Percentiles rank a stretch among this genome's conserved stretches.
Evolutionary conservation across 2,797 vertebrate genomes (phyloP).

Genomic region (Enteromius viviparus): DNA sequence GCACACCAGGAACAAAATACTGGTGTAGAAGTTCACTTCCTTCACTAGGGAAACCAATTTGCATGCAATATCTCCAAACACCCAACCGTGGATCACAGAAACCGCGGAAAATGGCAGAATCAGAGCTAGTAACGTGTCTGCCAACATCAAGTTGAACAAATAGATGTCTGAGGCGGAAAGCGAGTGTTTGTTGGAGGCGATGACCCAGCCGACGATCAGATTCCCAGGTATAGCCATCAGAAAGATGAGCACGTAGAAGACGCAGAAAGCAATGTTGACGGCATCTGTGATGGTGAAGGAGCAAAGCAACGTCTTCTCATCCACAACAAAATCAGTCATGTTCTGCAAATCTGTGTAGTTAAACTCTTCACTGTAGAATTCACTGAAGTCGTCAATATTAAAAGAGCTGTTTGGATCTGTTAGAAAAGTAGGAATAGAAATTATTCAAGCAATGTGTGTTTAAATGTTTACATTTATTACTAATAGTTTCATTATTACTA

Average conservation of each 20-base stretch:
- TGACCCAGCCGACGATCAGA: slow-evolving; percentile 74
- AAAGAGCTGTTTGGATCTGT: slow-evolving; percentile 48
- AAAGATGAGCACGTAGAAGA: slow-evolving; percentile 67
- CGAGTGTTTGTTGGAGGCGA: slow-evolving; percentile 59
- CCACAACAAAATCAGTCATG: accelerated
- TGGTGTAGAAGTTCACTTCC: slow-evolving; percentile 80
- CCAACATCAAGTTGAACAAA: slow-evolving; percentile 77
- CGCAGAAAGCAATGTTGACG: slow-evolving; percentile 37
- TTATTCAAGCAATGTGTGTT: neutral
- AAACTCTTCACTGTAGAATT: slow-evolving; percentile 26
- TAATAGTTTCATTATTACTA: neutral
- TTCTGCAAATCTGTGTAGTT: slow-evolving; percentile 54
- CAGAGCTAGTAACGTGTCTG: slow-evolving; percentile 76
- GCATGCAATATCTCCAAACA: slow-evolving; percentile 76
- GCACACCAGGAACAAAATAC: slow-evolving; percentile 80
- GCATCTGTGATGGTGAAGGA: accelerated
- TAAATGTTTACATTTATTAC: neutral
- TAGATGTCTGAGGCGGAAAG: slow-evolving; percentile 77
- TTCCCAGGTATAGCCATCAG: slow-evolving; percentile 78
- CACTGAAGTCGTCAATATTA: accelerated
- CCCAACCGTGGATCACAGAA: slow-evolving; percentile 65
- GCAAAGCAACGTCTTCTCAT: slow-evolving; percentile 47
- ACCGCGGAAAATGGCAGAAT: slow-evolving; percentile 73
- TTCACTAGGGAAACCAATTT: slow-evolving; percentile 70
- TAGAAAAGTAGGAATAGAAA: neutral